A percentile compares a stretch with the other conserved stretches of the same genome.
phyloP scores from a whole-genome alignment of 2,113 vertebrate genomes.

The Malurus cyaneus region DNA sequence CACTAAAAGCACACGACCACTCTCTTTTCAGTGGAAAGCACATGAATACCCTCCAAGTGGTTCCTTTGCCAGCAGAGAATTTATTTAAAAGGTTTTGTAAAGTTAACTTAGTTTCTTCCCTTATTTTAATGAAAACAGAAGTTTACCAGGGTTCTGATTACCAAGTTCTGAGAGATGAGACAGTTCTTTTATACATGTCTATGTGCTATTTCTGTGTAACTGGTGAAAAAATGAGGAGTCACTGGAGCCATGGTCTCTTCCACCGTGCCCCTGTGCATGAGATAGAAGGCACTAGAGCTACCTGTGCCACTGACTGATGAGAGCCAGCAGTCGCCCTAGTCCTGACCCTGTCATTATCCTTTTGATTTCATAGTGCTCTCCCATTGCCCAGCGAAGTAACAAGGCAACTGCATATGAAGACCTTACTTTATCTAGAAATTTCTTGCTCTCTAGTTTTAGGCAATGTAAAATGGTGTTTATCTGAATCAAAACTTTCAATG shows the following conservation, averaged over 20 bases:
- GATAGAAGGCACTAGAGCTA: not conserved
- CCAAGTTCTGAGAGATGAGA: not conserved
- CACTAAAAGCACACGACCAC: not conserved
- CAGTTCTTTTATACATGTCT: not conserved
- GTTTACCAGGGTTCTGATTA: not conserved
- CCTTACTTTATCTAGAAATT: not conserved
- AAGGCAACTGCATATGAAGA: not conserved
- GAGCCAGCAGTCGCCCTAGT: not conserved
- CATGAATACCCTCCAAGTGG: not conserved
- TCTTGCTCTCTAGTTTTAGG: not conserved
- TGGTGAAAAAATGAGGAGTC: not conserved
- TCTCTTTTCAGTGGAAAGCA: not conserved
- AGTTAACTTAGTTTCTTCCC: not conserved
- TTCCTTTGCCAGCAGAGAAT: not conserved
- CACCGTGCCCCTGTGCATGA: no score
- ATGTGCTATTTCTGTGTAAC: not conserved
- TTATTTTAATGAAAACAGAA: not conserved
- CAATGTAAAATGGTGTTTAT: not conserved
- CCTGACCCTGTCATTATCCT: no score
- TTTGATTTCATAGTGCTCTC: not conserved
- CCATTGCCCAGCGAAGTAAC: not conserved
- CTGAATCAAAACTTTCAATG: not conserved
- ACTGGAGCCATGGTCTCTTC: not conserved
- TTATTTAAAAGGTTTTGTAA: not conserved
- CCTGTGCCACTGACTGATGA: not conserved